A percentile compares a stretch with the other conserved stretches of the same genome.
Conservation (phyloP, 2,888 invertebrate genomes). For the Zootermopsis nevadensis region DNA sequence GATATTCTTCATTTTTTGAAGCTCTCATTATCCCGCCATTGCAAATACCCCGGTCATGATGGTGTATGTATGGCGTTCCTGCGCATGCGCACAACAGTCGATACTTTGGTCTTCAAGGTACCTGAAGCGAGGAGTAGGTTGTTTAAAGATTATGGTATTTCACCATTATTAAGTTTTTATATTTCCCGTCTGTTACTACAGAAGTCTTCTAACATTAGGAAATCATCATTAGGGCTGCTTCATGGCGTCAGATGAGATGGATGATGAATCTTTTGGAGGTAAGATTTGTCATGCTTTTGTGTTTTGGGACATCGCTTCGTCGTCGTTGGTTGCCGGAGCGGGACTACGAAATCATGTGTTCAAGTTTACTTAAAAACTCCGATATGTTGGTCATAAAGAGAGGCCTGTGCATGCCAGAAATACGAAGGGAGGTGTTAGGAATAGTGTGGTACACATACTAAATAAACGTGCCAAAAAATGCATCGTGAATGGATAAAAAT, state of each 20-base stretch:
- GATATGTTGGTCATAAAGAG: neutral
- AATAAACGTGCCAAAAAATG: slow-evolving; percentile 12
- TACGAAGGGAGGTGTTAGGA: neutral
- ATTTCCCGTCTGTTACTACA: slow-evolving; percentile 6
- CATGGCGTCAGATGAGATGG: slow-evolving; percentile 90
- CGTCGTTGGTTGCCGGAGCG: slow-evolving; percentile 57
- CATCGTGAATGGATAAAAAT: slow-evolving; percentile 49
- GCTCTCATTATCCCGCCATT: slow-evolving; percentile 40
- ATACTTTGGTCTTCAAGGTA: slow-evolving; percentile 50
- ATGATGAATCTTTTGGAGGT: slow-evolving; percentile 89
- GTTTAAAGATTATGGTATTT: slow-evolving; percentile 40
- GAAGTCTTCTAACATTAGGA: slow-evolving; percentile 8
- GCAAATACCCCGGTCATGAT: slow-evolving; percentile 41
- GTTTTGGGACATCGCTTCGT: slow-evolving; percentile 56
- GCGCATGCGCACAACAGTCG: slow-evolving; percentile 51
- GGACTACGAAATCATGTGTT: slow-evolving; percentile 59
- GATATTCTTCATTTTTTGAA: slow-evolving; percentile 33
- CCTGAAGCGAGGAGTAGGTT: slow-evolving; percentile 41
- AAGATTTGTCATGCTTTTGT: slow-evolving; percentile 65
- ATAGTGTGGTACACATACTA: neutral
- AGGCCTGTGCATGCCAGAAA: no score
- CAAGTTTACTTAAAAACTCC: slow-evolving; percentile 50
- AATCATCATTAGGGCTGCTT: neutral
- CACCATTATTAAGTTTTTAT: slow-evolving; percentile 28
- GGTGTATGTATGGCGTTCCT: slow-evolving; percentile 30